Evolutionary conservation across 2,888 invertebrate genomes (phyloP), one percentile per base, ranked within the genome.

Genomic region (Campoletis raptor): DNA sequence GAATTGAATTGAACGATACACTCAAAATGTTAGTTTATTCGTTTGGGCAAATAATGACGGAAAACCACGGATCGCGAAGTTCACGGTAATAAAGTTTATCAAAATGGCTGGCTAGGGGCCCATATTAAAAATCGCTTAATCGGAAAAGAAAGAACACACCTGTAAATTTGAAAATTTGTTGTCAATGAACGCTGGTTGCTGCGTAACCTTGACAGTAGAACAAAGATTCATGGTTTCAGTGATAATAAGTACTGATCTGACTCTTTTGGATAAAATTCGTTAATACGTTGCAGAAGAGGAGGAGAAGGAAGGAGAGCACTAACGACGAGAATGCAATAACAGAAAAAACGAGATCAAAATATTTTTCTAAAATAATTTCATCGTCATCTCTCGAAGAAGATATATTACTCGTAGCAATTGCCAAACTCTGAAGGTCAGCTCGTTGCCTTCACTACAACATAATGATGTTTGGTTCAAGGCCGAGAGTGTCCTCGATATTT

Each of bases 401-500:
- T 21, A 61, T 24, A 72, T 73, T 80, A 77, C 81, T 83, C 80
- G 79, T 83, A 48, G 76, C 57, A 77, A 77, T 81, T 83, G 76
- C 72, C 76, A 81, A 83, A 86, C 72, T 83, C 36, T 40, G 73
- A 81, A 76, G 69, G 70, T 81, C 83, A 52, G 24, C 52, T 12
- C 69, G n/a, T 45, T 42, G 54, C 67, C 74, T 66, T 72, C 24
- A 36, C 77, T n/a, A 52, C 37, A 67, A 52, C 24, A 81, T 76
- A 76, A 61, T 57, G 52, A 24, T 72, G 45, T 67, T 72, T 70
- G 67, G 77, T 83, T 84, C 84, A 86, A 86, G 86, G 84, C 54
- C 86, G 61, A 64, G 21, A 57, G 36, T 66, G 86, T 81, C 83
- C 86, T 73, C 77, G 67, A 86, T 86, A 37, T 48, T 77, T 85